Conservation (phyloP, 2,797 vertebrate species). For the Myotis vivesi region DNA sequence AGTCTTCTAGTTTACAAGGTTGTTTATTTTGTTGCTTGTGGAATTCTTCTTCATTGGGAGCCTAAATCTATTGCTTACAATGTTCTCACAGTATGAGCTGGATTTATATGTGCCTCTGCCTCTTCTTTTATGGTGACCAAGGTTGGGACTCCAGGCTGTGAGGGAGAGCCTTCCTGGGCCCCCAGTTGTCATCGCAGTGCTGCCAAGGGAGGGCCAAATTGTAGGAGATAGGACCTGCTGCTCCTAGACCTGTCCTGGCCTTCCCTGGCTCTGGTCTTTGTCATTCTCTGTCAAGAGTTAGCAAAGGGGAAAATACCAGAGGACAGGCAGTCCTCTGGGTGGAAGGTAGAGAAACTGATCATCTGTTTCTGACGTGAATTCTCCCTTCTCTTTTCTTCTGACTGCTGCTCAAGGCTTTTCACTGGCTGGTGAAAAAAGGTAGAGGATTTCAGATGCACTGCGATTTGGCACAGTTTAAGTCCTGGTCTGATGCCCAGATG, state of each 20-base stretch:
- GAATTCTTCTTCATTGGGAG: not conserved
- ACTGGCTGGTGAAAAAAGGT: slow-evolving; percentile 41
- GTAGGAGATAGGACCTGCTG: not conserved
- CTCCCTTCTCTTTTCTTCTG: slow-evolving; percentile 46
- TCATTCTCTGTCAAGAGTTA: not conserved
- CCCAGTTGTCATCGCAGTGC: not conserved
- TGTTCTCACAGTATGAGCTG: not conserved
- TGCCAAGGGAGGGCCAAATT: accelerated
- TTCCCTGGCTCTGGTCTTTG: not conserved
- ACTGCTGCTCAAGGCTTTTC: slow-evolving; percentile 52
- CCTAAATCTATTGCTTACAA: not conserved
- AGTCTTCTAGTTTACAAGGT: not conserved
- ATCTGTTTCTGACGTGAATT: slow-evolving; percentile 45
- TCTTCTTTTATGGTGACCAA: not conserved
- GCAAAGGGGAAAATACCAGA: slow-evolving; percentile 27
- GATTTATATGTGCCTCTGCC: not conserved
- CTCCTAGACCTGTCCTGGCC: not conserved
- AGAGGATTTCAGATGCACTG: slow-evolving; percentile 59
- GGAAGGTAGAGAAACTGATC: slow-evolving; percentile 32
- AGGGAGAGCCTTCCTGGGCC: not conserved
- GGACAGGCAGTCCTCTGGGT: slow-evolving; percentile 42
- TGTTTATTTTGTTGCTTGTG: not conserved
- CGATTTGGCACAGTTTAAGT: slow-evolving; percentile 25
- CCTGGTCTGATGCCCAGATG: slow-evolving; percentile 56
- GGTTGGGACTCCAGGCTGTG: not conserved